phyloP scores from a whole-genome alignment of 1,140 invertebrate genomes.

The Latrodectus geometricus region DNA sequence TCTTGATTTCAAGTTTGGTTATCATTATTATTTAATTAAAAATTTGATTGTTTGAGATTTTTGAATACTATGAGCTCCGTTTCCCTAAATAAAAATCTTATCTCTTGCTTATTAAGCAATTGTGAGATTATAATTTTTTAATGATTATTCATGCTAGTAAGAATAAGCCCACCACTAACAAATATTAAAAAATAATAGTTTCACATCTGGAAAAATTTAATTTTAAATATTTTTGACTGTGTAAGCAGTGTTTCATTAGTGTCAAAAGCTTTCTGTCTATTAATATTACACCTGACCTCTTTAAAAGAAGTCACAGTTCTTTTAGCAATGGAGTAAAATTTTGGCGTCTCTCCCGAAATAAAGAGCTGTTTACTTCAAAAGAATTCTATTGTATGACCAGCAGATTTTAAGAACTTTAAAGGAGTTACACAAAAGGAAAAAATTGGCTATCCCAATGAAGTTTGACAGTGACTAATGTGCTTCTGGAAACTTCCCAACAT shows the following conservation, averaged over 20 bases:
- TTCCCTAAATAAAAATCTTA: no score
- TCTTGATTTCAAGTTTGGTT: no score
- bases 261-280: background rate
- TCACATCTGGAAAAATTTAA: no score
- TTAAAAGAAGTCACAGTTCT: background rate
- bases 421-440: slow-evolving; percentile 20
- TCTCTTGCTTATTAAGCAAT: no score
- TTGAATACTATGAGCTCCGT: no score
- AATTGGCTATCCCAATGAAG: slow-evolving; percentile 44
- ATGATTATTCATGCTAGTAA: no score
- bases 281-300: background rate
- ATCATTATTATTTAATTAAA: no score
- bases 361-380: slow-evolving; percentile 7
- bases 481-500: slow-evolving; percentile 50
- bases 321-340: background rate
- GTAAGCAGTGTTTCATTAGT: background rate
- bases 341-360: background rate
- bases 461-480: slow-evolving; percentile 53
- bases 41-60: no score
- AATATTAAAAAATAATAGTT: no score
- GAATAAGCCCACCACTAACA: no score
- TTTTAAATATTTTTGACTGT: no score
- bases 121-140: no score
- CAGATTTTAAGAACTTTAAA: slow-evolving; percentile 30
- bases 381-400: background rate